A percentile compares a stretch with the other conserved stretches of the same genome.
Evolutionary conservation across 2,797 vertebrate species (phyloP).

Genomic region (Eulemur mongoz): DNA sequence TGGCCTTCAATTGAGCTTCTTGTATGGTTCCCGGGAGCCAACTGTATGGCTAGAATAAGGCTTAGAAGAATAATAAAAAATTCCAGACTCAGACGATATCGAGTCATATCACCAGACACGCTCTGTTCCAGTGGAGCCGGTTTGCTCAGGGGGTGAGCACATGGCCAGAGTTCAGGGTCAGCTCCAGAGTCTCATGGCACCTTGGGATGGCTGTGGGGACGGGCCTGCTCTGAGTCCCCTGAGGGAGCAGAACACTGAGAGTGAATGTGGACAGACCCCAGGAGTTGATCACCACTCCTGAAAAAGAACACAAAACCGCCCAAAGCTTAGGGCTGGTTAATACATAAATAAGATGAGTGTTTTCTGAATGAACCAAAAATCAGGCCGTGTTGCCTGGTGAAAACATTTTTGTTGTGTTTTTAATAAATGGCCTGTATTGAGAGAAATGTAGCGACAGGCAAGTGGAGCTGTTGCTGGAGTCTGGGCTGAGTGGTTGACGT

Average conservation of each 20-base stretch:
- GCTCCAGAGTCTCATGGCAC: background rate
- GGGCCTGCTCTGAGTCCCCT: background rate
- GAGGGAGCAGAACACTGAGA: background rate
- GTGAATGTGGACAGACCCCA: background rate
- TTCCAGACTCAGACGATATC: background rate
- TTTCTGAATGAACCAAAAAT: background rate
- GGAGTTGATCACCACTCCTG: background rate
- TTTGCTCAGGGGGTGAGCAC: background rate
- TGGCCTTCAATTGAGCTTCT: background rate
- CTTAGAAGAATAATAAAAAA: background rate
- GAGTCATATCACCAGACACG: background rate
- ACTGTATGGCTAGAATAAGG: background rate
- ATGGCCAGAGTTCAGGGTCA: background rate
- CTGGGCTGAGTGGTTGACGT: background rate
- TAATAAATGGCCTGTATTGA: slow-evolving; percentile 16
- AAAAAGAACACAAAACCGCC: background rate
- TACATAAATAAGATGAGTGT: background rate
- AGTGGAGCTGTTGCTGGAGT: background rate
- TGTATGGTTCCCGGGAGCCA: background rate
- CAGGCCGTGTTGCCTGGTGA: background rate
- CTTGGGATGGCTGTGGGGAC: background rate
- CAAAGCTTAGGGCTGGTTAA: background rate
- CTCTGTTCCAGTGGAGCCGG: background rate
- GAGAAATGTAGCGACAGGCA: background rate
- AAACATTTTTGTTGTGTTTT: background rate